Conservation (phyloP, 2,888 invertebrate genomes). For the Crematogaster levior region DNA sequence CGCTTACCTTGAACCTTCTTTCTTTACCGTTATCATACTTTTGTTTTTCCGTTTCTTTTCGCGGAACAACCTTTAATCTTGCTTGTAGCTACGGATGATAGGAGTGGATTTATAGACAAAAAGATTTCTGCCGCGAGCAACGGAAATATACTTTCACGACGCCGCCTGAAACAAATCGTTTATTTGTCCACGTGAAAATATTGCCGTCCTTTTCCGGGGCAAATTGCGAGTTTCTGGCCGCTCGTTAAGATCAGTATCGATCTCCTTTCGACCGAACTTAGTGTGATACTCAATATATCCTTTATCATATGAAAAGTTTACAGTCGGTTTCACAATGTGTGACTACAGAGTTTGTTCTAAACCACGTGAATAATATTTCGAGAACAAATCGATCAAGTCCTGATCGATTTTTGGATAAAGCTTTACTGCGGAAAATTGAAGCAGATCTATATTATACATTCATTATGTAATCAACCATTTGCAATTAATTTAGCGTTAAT, state of each 20-base stretch:
- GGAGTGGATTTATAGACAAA: conserved; percentile 39
- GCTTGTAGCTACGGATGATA: conserved; percentile 42
- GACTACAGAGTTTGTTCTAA: not conserved
- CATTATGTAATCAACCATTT: conserved; percentile 29
- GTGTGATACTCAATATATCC: conserved; percentile 6
- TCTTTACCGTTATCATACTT: not conserved
- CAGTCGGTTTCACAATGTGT: not conserved
- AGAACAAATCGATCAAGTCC: not conserved
- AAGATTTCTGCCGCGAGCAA: conserved; percentile 50
- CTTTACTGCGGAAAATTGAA: not conserved
- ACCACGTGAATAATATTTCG: not conserved
- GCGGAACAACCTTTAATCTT: conserved; percentile 39
- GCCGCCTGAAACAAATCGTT: conserved; percentile 53
- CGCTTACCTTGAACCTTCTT: not conserved
- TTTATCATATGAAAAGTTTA: not conserved
- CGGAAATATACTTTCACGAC: conserved; percentile 49
- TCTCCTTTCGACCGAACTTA: not conserved
- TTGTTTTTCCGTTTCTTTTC: not conserved
- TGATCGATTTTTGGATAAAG: not conserved
- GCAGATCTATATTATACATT: conserved; percentile 1
- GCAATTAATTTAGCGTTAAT: conserved; percentile 49
- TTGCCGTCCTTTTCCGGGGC: conserved; percentile 46
- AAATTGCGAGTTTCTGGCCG: conserved; percentile 54
- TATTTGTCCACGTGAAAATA: conserved; percentile 54
- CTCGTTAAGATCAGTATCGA: conserved; percentile 49